phyloP scores from a whole-genome alignment of 2,113 vertebrate species.

The Ctenomys sociabilis region DNA sequence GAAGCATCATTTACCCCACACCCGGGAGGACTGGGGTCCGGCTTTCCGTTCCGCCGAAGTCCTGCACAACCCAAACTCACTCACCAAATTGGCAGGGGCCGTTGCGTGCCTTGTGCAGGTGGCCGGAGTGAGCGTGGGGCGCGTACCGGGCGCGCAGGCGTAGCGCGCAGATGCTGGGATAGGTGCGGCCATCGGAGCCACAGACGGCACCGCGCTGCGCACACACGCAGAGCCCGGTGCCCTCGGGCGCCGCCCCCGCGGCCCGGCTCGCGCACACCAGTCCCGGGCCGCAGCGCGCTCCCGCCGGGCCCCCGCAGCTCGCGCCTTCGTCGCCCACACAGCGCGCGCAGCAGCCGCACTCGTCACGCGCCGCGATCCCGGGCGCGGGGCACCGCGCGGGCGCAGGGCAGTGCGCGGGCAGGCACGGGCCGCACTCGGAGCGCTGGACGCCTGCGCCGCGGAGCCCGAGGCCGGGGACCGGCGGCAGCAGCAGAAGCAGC shows the following conservation, averaged over 20 bases:
- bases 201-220: slow-evolving; percentile 85
- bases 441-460: not conserved
- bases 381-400: slow-evolving; percentile 74
- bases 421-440: slow-evolving; percentile 77
- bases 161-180: slow-evolving; percentile 84
- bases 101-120: slow-evolving; percentile 82
- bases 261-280: slow-evolving; percentile 83
- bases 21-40: not conserved
- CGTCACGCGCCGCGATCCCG: slow-evolving; percentile 79
- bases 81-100: slow-evolving; percentile 86
- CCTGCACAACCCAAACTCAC: not conserved
- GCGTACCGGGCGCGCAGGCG: slow-evolving; percentile 78
- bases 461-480: not conserved
- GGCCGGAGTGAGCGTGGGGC: slow-evolving; percentile 57
- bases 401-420: slow-evolving; percentile 67
- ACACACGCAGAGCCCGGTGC: slow-evolving; percentile 85
- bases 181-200: slow-evolving; percentile 85
- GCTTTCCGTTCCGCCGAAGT: not conserved
- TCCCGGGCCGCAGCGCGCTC: slow-evolving; percentile 82
- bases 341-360: slow-evolving; percentile 83
- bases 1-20: not conserved
- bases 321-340: slow-evolving; percentile 82
- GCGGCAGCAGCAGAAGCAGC: slow-evolving; percentile 46
- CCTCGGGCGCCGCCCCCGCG: slow-evolving; percentile 73
- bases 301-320: slow-evolving; percentile 66